Evolutionary conservation across 2,113 vertebrate genomes (phyloP), one percentile per base, ranked within the genome.

Genomic region (Clupea harengus): DNA sequence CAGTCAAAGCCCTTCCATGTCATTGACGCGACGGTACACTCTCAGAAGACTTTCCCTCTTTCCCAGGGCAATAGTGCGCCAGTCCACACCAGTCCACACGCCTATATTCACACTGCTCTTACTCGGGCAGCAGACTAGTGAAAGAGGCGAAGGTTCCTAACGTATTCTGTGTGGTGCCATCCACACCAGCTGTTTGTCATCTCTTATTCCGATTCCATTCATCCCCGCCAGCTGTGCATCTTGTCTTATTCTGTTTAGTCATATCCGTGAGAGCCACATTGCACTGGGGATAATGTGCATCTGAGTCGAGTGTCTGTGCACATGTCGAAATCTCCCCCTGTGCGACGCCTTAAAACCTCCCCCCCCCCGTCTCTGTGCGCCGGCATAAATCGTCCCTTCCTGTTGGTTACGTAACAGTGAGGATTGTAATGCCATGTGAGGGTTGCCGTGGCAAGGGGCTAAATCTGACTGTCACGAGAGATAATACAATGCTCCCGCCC

Each of bases 351-450:
- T 25, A 67, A 67, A 67, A 28, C n/a, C 60, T 67, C 60, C 60
- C 60, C 22, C 60, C 10, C 60, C 6, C 3, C 10, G 6, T 28
- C 60, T 67, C 60, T 67, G 60, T 67, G 22, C n/a, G 60, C n/a
- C 7, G n/a, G 7, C 60, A 67, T 67, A 25, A 67, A 67, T 6
- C 22, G n/a, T 67, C n/a, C 86, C 84, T 49, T 25, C 60, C 83
- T 82, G 86, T 86, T 87, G 88, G 89, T 89, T 90, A 85, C 83
- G 60, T n/a, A 8, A 20, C 25, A n/a, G 20, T 20, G 60, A 67
- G 60, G 60, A 67, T 67, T 67, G 60, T n/a, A 22, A 67, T 67
- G 60, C 22, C n/a, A 67, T 67, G 60, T 67, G 60, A 67, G 25
- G 20, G 60, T 67, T 67, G 60, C 60, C 60, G 60, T 67, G 60